Evolutionary conservation across 1,140 invertebrate genomes (phyloP).

Genomic region (Conopomorpha cramerella): DNA sequence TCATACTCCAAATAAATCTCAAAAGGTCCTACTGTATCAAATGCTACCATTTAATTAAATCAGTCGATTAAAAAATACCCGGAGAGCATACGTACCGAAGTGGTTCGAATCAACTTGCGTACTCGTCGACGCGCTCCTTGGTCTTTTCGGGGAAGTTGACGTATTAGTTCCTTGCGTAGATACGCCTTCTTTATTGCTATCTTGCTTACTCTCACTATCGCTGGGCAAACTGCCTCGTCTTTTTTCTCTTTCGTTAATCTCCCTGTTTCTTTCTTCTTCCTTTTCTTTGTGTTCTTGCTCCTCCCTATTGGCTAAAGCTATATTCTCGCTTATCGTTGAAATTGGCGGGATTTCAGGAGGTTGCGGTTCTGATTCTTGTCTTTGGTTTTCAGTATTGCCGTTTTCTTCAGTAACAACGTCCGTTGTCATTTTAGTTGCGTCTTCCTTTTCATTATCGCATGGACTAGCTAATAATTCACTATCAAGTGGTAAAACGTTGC

Average conservation of each 20-base stretch:
- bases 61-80: too few relatives aligned
- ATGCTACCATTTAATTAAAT: too few relatives aligned
- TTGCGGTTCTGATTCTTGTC: constrained; percentile 51
- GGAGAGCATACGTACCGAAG: constrained; percentile 67
- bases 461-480: constrained; percentile 41
- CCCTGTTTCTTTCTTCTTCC: constrained; percentile 33
- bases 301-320: constrained; percentile 45
- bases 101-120: constrained; percentile 81
- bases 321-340: constrained; percentile 72
- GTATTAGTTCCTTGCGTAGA: constrained; percentile 42
- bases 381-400: constrained; percentile 40
- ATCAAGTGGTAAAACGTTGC: constrained; percentile 46
- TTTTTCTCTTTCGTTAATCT: constrained; percentile 47
- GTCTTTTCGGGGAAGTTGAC: constrained; percentile 65
- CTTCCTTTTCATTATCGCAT: constrained; percentile 35
- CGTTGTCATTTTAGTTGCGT: constrained; percentile 27
- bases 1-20: too few relatives aligned
- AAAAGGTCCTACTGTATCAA: too few relatives aligned
- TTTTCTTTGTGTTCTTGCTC: constrained; percentile 24
- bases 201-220: constrained; percentile 57
- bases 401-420: constrained; percentile 35
- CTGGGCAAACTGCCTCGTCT: constrained; percentile 68
- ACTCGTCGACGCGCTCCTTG: constrained; percentile 75
- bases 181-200: constrained; percentile 32
- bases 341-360: constrained; percentile 72